Evolutionary conservation across 2,888 invertebrate genomes (phyloP).

Genomic region (Chymomyza fuscimana): DNA sequence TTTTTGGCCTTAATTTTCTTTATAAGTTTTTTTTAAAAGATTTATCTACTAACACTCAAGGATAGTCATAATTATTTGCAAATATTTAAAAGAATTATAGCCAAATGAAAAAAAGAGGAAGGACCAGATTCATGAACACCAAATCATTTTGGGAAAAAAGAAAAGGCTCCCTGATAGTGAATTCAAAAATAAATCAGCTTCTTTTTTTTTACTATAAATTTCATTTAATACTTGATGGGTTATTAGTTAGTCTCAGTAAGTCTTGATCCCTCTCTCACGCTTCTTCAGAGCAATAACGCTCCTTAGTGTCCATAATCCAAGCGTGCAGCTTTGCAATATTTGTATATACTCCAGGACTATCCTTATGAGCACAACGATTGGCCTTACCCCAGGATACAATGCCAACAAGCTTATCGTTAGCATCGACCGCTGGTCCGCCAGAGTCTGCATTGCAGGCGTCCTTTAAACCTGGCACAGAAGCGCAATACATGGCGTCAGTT

Average conservation of each 20-base stretch:
- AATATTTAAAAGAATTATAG: too few species aligned
- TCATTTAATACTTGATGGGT: slow-evolving; percentile 38
- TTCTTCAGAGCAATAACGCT: slow-evolving; percentile 50
- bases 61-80: too few species aligned
- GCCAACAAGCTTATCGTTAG: slow-evolving; percentile 80
- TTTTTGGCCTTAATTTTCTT: too few species aligned
- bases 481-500: slow-evolving; percentile 67
- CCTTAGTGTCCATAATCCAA: slow-evolving; percentile 59
- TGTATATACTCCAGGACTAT: slow-evolving; percentile 88
- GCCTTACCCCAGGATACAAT: slow-evolving; percentile 83
- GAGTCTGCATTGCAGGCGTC: slow-evolving; percentile 77
- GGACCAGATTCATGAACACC: too few species aligned
- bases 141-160: too few species aligned
- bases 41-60: too few species aligned
- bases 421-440: slow-evolving; percentile 75
- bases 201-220: neutral
- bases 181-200: neutral
- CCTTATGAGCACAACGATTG: slow-evolving; percentile 78
- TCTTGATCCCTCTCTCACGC: neutral
- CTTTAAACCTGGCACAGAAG: slow-evolving; percentile 57
- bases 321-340: slow-evolving; percentile 53
- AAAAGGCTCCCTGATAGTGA: too few species aligned
- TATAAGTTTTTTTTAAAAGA: too few species aligned
- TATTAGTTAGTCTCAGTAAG: slow-evolving; percentile 3
- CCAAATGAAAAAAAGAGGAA: too few species aligned